Conservation (phyloP, 1,140 invertebrate species). For the Nomia melanderi region DNA sequence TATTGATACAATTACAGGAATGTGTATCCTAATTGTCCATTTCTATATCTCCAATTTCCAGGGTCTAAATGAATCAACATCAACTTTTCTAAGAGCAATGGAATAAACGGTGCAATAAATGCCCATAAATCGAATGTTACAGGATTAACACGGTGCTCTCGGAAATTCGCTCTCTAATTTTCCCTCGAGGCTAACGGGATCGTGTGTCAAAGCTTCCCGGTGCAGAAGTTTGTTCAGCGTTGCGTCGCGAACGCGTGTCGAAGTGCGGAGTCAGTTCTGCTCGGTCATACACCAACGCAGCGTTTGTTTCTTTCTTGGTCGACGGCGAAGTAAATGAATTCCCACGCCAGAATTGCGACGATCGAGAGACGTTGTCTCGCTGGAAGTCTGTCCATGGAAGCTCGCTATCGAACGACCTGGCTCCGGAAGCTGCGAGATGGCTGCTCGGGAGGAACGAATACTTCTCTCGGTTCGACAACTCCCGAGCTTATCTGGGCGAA, state of each 20-base stretch:
- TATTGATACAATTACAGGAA: no score
- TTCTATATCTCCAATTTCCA: no score
- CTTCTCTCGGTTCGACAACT: background rate
- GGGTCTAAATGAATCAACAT: no score
- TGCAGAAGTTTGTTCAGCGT: background rate
- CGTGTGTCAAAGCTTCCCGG: background rate
- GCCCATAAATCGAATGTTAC: no score
- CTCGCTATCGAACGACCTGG: background rate
- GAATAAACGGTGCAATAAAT: no score
- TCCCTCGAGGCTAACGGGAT: background rate
- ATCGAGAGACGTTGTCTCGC: background rate
- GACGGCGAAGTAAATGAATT: conserved; percentile 16
- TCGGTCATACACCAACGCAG: no score
- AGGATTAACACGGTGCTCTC: no score
- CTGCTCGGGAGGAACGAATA: background rate
- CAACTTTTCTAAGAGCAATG: no score
- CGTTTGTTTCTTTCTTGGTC: conserved; percentile 24
- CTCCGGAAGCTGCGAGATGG: background rate
- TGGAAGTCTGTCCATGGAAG: background rate
- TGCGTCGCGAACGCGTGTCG: conserved; percentile 8
- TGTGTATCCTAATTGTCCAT: no score
- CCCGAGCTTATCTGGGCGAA: background rate
- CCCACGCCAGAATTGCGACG: conserved; percentile 31
- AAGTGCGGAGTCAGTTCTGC: background rate
- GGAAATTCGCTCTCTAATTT: background rate